These are phyloP conservation scores for Augiades crinisus DNA, from an alignment of 2,888 invertebrate species.

Conservation along the genomic window DNA sequence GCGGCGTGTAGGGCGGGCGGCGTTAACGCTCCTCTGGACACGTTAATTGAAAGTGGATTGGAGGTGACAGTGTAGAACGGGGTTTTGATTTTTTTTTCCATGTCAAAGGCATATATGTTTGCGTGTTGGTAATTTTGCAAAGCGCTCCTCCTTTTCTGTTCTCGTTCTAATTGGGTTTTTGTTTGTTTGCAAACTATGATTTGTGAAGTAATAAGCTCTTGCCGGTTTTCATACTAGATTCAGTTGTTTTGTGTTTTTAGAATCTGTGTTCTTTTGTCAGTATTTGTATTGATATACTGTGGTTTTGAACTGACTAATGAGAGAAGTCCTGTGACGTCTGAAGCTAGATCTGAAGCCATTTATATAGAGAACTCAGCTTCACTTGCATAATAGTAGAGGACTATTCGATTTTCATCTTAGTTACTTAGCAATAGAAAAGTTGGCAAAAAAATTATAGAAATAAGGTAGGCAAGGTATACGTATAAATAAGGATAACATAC, in stretches of 20 bases:
- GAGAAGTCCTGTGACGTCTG: no score
- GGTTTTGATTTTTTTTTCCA: slow-evolving; percentile 54
- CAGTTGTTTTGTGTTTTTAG: neutral
- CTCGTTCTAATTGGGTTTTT: slow-evolving; percentile 26
- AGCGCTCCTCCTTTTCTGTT: slow-evolving; percentile 33
- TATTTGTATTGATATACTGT: no score
- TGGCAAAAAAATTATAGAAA: no score
- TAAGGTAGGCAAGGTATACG: no score
- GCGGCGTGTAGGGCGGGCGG: slow-evolving; percentile 48
- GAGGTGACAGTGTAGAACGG: slow-evolving; percentile 78
- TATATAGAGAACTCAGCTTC: no score
- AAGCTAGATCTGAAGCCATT: no score
- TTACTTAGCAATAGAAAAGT: no score
- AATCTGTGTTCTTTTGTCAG: no score
- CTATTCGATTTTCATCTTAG: no score
- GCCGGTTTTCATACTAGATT: neutral
- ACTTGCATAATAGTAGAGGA: no score
- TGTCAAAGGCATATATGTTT: slow-evolving; percentile 39
- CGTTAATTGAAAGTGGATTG: slow-evolving; percentile 80
- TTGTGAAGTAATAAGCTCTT: slow-evolving; percentile 16
- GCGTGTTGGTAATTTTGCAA: slow-evolving; percentile 39
- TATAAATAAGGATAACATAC: no score
- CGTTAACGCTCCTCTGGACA: slow-evolving; percentile 74
- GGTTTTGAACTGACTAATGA: no score
- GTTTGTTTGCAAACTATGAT: slow-evolving; percentile 17